Evolutionary conservation across 2,888 invertebrate species (phyloP).

Genomic region (Exephanes ischioxanthus): DNA sequence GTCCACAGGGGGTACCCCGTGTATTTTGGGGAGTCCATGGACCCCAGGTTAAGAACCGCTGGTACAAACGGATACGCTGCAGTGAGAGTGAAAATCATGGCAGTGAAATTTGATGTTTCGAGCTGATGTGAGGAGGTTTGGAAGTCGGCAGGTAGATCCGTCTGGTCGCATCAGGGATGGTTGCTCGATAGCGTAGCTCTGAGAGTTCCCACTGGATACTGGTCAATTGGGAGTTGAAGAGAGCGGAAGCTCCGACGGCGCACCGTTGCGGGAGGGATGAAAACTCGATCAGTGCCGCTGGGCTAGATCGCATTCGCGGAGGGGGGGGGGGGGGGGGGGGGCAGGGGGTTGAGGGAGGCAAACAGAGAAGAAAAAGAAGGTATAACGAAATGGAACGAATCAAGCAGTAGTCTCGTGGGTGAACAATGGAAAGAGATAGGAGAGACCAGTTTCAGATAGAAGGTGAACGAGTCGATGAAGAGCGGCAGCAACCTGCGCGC

Average conservation of each 20-base stretch:
- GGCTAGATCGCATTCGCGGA: slow-evolving; percentile 52
- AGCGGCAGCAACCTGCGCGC: slow-evolving; percentile 32
- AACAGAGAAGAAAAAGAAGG: slow-evolving; percentile 48
- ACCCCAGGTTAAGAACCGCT: too few relatives aligned
- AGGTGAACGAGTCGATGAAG: slow-evolving; percentile 63
- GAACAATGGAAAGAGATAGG: slow-evolving; percentile 56
- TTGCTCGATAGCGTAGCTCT: slow-evolving; percentile 19
- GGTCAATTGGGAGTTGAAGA: slow-evolving; percentile 53
- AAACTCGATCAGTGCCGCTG: slow-evolving; percentile 77
- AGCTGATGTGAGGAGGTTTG: slow-evolving; percentile 38
- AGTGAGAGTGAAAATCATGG: slow-evolving; percentile 77
- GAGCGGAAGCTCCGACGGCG: slow-evolving; percentile 39
- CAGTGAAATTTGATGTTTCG: slow-evolving; percentile 41
- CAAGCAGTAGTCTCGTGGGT: slow-evolving; percentile 62
- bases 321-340: slow-evolving; percentile 43
- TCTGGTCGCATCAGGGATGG: slow-evolving; percentile 35
- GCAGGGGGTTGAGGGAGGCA: slow-evolving; percentile 25
- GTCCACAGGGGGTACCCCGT: too few relatives aligned
- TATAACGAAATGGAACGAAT: slow-evolving; percentile 62
- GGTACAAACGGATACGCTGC: slow-evolving; percentile 71
- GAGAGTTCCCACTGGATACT: slow-evolving; percentile 41
- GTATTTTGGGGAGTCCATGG: too few relatives aligned
- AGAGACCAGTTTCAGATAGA: slow-evolving; percentile 53
- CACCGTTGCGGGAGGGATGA: slow-evolving; percentile 70
- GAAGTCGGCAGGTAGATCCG: slow-evolving; percentile 62